Conservation (phyloP, 2,113 vertebrate genomes). For the Genyomyrus donnyi region DNA sequence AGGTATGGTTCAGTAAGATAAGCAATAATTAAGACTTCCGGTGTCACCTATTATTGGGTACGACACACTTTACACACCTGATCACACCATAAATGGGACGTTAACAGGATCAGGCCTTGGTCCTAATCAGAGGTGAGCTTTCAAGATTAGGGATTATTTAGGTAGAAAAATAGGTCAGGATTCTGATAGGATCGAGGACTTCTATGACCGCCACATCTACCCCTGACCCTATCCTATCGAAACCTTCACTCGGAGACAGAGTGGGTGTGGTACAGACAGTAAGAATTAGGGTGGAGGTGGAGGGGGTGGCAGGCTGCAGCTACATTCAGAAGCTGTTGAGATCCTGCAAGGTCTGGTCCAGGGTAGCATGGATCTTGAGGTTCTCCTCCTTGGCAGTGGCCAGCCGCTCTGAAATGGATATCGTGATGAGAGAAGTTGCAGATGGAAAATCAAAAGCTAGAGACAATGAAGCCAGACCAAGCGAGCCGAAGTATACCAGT, state of each 20-base stretch:
- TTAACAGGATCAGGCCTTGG: conserved; percentile 16
- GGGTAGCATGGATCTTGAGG: conserved; percentile 76
- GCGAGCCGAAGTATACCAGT: neutral
- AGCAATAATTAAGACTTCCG: neutral
- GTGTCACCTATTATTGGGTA: neutral
- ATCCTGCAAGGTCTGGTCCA: conserved; percentile 89
- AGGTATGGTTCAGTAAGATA: neutral
- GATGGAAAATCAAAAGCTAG: neutral
- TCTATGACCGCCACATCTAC: neutral
- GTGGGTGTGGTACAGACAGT: neutral
- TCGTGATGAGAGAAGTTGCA: neutral
- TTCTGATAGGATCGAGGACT: conserved; percentile 18
- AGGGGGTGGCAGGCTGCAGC: neutral
- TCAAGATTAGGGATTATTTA: conserved; percentile 8
- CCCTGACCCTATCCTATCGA: neutral
- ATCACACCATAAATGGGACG: conserved; percentile 26
- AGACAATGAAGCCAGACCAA: neutral
- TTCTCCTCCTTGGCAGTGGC: conserved; percentile 81
- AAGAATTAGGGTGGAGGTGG: conserved; percentile 1
- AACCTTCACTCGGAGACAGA: conserved; percentile 18
- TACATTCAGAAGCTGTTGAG: conserved; percentile 77
- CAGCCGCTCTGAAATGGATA: conserved; percentile 69
- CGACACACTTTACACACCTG: neutral
- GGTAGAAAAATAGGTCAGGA: conserved; percentile 8
- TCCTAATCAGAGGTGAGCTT: neutral